phyloP scores from a whole-genome alignment of 92 coral and sea anemone species.

The Bergia sp. region DNA sequence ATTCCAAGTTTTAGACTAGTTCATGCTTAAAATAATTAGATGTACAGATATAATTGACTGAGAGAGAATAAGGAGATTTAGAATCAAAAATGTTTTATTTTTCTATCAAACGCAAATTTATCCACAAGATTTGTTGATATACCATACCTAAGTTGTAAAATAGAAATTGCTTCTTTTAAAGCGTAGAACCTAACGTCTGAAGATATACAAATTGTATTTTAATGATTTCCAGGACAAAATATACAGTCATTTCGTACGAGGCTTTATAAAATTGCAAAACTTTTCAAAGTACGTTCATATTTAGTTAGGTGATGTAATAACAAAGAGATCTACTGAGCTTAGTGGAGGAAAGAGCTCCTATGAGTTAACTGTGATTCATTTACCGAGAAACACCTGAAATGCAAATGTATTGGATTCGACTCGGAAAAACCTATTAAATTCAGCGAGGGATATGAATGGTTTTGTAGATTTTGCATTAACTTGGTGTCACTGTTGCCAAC shows the following conservation, averaged over 20 bases:
- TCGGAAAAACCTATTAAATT: no score
- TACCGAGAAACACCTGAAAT: not conserved
- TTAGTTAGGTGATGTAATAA: not conserved
- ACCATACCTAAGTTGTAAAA: slow-evolving; percentile 12
- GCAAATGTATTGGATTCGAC: no score
- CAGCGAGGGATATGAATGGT: no score
- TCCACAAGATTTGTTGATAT: slow-evolving; percentile 13
- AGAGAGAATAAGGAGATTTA: not conserved
- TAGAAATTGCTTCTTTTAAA: slow-evolving; percentile 20
- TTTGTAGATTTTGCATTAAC: no score
- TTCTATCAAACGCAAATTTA: slow-evolving; percentile 19
- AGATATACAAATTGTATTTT: slow-evolving; percentile 5
- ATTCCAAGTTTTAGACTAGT: not conserved
- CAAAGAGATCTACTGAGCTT: not conserved
- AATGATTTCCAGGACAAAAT: not conserved
- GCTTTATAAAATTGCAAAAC: not conserved
- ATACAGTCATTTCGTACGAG: slow-evolving; percentile 18
- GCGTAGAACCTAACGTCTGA: not conserved
- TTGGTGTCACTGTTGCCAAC: no score
- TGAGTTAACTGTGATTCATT: not conserved
- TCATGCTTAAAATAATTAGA: not conserved
- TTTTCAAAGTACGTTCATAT: not conserved
- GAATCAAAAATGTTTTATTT: not conserved
- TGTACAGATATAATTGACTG: slow-evolving; percentile 31
- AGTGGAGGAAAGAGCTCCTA: not conserved